Percentiles rank a stretch among this genome's conserved stretches.
Conservation (phyloP, 2,888 invertebrate genomes). For the Stratiomys singularior region DNA sequence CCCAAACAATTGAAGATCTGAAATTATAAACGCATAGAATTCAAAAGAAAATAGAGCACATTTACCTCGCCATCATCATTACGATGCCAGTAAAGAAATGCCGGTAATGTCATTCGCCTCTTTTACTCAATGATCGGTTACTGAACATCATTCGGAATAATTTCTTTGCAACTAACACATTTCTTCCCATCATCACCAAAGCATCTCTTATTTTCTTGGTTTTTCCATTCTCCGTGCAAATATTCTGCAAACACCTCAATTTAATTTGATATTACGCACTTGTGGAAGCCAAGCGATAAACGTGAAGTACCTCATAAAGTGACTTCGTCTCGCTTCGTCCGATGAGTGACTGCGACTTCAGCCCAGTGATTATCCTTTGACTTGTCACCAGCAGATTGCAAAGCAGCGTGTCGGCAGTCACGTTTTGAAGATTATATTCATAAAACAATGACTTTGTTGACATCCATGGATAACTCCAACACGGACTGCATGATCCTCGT, state of each 20-base stretch:
- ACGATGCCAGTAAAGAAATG: too few relatives aligned
- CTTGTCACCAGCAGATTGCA: slow-evolving; percentile 38
- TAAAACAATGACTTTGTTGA: slow-evolving; percentile 41
- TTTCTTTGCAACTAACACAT: too few relatives aligned
- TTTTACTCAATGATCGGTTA: too few relatives aligned
- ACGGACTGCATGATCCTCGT: background rate
- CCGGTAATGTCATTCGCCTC: too few relatives aligned
- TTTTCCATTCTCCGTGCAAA: background rate
- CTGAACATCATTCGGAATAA: too few relatives aligned
- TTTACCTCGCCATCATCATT: too few relatives aligned
- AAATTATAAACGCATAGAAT: too few relatives aligned
- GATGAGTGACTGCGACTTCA: background rate
- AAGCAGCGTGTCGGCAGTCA: slow-evolving; percentile 44
- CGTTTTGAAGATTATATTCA: slow-evolving; percentile 39
- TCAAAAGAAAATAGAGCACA: too few relatives aligned
- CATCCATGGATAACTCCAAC: slow-evolving; percentile 27
- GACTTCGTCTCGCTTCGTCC: slow-evolving; percentile 22
- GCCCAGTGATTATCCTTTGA: slow-evolving; percentile 35
- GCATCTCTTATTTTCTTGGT: too few relatives aligned
- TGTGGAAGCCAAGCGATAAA: slow-evolving; percentile 29
- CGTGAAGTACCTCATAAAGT: slow-evolving; percentile 41
- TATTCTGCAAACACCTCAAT: slow-evolving; percentile 6
- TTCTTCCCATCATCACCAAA: too few relatives aligned
- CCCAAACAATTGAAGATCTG: too few relatives aligned
- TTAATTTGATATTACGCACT: slow-evolving; percentile 34